Evolutionary conservation across 1,140 invertebrate species (phyloP).

Genomic region (Tetranychus cinnabarinus): DNA sequence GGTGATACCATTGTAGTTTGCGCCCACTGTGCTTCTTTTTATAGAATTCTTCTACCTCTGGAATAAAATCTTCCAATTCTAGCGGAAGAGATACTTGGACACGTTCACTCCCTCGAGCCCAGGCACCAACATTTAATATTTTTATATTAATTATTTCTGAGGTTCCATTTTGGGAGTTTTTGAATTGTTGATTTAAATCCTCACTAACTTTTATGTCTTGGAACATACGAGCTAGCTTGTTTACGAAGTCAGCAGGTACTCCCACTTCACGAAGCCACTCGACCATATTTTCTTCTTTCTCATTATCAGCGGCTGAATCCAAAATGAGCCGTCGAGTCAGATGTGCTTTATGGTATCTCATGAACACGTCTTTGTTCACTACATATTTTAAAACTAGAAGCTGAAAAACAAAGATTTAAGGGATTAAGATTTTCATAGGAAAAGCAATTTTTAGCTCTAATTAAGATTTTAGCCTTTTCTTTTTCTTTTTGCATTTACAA

Average conservation of each 20-base stretch:
- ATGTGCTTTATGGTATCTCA: conserved; percentile 97
- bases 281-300: conserved; percentile 99
- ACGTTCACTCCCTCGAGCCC: conserved; percentile 77
- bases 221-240: conserved; percentile 63
- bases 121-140: conserved; percentile 95
- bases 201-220: conserved; percentile 98
- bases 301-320: conserved; percentile 89
- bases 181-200: conserved; percentile 88
- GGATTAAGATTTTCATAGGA: too few relatives aligned
- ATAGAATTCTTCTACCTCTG: conserved; percentile 54
- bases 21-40: conserved; percentile 72
- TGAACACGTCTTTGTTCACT: conserved; percentile 98
- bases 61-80: conserved; percentile 93
- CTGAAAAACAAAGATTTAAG: conserved; percentile 21
- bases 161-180: conserved; percentile 17
- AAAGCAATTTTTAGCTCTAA: too few relatives aligned
- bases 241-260: conserved; percentile 98
- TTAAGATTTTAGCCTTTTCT: too few relatives aligned
- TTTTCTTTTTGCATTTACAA: too few relatives aligned
- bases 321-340: conserved; percentile 80
- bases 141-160: conserved; percentile 30
- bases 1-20: conserved; percentile 97
- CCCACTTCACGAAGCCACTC: conserved; percentile 69
- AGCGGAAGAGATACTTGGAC: conserved; percentile 83
- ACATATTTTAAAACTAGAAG: conserved; percentile 94